phyloP scores from a whole-genome alignment of 1,140 invertebrate species.

The Cherax destructor region DNA sequence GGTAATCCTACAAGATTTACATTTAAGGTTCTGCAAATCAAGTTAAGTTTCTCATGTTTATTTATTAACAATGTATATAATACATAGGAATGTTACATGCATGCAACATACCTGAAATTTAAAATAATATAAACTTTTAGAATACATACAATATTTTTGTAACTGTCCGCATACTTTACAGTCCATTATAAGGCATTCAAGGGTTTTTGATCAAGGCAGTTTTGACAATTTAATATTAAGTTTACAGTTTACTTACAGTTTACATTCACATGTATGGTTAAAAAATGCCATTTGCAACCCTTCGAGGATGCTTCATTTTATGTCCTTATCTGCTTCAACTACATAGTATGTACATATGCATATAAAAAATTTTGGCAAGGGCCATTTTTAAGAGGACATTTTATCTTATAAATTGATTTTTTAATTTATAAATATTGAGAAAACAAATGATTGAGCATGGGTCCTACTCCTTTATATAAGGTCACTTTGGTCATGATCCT shows the following conservation, averaged over 20 bases:
- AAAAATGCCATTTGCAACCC: constrained; percentile 43
- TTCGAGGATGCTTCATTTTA: constrained; percentile 21
- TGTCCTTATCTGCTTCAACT: constrained; percentile 25
- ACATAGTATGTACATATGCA: constrained; percentile 59
- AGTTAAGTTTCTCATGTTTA: constrained; percentile 46
- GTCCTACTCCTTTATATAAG: constrained; percentile 65
- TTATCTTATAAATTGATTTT: constrained; percentile 42
- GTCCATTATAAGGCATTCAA: constrained; percentile 63
- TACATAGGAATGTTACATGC: constrained; percentile 53
- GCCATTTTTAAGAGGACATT: constrained; percentile 31
- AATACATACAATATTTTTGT: constrained; percentile 68
- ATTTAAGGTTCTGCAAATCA: too few relatives aligned
- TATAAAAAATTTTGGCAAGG: constrained; percentile 51
- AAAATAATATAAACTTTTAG: constrained; percentile 68
- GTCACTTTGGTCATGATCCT: constrained; percentile 67
- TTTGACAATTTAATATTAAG: constrained; percentile 38
- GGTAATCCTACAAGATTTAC: too few relatives aligned
- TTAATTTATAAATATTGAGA: constrained; percentile 51
- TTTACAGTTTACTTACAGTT: constrained; percentile 61
- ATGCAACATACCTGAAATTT: constrained; percentile 52
- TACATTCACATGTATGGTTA: constrained; percentile 22
- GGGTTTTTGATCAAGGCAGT: constrained; percentile 66
- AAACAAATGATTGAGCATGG: constrained; percentile 66
- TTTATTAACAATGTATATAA: constrained; percentile 70
- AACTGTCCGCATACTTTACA: constrained; percentile 66